Percentiles rank a stretch among this genome's conserved stretches.
phyloP scores from a whole-genome alignment of 1,140 invertebrate genomes.

The Diachasmimorpha longicaudata region DNA sequence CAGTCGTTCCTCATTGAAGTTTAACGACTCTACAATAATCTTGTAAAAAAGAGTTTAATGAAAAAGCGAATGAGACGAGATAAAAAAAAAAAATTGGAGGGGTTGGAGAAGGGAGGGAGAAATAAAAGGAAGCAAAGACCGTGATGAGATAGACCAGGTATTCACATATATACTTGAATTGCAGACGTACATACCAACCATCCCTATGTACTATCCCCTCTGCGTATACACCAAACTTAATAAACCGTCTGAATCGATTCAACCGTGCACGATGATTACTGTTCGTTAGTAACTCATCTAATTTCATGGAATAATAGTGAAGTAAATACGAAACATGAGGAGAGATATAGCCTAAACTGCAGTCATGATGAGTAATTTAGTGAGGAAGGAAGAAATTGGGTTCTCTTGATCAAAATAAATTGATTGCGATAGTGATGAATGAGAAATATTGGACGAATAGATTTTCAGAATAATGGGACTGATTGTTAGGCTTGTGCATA shows the following conservation, averaged over 20 bases:
- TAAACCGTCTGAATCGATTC: slow-evolving; percentile 17
- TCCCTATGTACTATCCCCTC: neutral
- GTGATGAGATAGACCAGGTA: too few species aligned
- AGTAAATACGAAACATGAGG: slow-evolving; percentile 5
- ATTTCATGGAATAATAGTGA: slow-evolving; percentile 20
- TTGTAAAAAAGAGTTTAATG: neutral
- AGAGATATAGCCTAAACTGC: slow-evolving; percentile 12
- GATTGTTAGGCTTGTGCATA: too few species aligned
- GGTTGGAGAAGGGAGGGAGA: neutral
- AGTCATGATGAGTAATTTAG: neutral
- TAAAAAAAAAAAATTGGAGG: neutral
- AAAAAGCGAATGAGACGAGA: neutral
- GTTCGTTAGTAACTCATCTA: slow-evolving; percentile 18
- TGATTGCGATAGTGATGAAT: too few species aligned
- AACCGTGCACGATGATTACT: slow-evolving; percentile 14
- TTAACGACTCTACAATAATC: neutral
- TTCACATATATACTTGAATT: too few species aligned
- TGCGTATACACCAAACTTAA: slow-evolving; percentile 4
- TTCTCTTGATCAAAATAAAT: too few species aligned
- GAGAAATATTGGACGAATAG: too few species aligned
- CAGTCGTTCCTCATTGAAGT: neutral
- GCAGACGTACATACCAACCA: neutral
- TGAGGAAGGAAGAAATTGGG: too few species aligned
- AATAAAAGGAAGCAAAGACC: too few species aligned
- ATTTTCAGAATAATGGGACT: too few species aligned